Evolutionary conservation across 2,797 vertebrate genomes (phyloP).

Genomic region (Mormyrus proboscirostris): DNA sequence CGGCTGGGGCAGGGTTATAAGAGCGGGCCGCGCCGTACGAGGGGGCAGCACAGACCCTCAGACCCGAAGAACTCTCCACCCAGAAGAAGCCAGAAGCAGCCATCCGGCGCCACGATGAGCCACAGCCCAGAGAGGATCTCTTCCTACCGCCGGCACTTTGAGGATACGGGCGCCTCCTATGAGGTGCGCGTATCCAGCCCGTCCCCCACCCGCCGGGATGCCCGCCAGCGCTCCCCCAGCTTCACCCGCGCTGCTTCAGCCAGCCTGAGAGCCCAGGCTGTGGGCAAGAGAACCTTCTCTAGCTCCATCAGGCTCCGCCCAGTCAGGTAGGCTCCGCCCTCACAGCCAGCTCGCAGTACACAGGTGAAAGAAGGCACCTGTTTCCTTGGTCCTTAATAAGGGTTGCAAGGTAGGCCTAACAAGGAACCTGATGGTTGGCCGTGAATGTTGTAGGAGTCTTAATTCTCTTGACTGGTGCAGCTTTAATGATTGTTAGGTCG

Average conservation of each 20-base stretch:
- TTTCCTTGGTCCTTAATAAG: neutral
- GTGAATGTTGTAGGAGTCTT: neutral
- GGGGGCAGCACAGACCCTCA: constrained; percentile 25
- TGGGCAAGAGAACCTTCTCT: constrained; percentile 56
- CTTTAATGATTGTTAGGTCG: neutral
- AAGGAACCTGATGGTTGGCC: neutral
- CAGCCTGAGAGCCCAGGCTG: constrained; percentile 44
- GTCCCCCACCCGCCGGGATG: constrained; percentile 53
- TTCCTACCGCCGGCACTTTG: constrained; percentile 64
- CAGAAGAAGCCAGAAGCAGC: constrained; percentile 17
- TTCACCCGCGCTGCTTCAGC: constrained; percentile 42
- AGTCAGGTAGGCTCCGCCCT: constrained; percentile 47
- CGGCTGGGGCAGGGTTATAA: constrained; percentile 48
- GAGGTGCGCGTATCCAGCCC: constrained; percentile 66
- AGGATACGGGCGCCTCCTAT: constrained; percentile 55
- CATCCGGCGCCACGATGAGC: constrained; percentile 49
- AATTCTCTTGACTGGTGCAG: neutral
- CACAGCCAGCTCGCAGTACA: neutral
- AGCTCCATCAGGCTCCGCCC: constrained; percentile 49
- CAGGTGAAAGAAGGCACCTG: neutral
- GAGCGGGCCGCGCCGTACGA: constrained; percentile 25
- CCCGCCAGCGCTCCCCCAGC: constrained; percentile 45
- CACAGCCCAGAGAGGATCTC: constrained; percentile 66
- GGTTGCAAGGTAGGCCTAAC: neutral
- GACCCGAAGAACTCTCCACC: neutral